These are phyloP conservation scores for Mormyrus iriodes DNA, from an alignment of 2,113 vertebrate genomes.

Conservation along the genomic window DNA sequence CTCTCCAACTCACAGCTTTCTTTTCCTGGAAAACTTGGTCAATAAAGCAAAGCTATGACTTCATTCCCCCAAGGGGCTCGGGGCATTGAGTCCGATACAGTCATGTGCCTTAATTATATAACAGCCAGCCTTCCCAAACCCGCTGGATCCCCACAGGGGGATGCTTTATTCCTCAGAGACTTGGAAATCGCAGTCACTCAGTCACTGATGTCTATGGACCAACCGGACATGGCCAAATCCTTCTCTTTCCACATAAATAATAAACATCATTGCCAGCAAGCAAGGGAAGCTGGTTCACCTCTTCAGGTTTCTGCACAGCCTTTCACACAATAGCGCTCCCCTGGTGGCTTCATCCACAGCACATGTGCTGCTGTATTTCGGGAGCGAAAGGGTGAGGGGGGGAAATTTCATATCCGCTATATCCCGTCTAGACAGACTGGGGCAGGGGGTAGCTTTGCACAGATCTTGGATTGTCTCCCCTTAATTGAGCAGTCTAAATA, in stretches of 20 bases:
- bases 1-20: conserved; percentile 38
- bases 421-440: conserved; percentile 65
- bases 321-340: conserved; percentile 56
- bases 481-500: conserved; percentile 60
- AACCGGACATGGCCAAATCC: conserved; percentile 48
- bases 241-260: conserved; percentile 62
- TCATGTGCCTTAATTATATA: conserved; percentile 45
- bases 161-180: conserved; percentile 3
- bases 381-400: conserved; percentile 25
- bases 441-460: conserved; percentile 34
- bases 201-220: conserved; percentile 43
- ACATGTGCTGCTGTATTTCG: conserved; percentile 61
- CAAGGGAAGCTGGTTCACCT: conserved; percentile 46
- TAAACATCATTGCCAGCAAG: conserved; percentile 50
- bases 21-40: conserved; percentile 45
- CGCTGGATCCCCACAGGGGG: conserved; percentile 35
- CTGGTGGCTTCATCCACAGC: conserved; percentile 66
- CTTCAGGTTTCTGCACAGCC: conserved; percentile 20
- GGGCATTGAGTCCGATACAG: conserved; percentile 41
- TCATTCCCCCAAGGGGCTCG: conserved; percentile 41
- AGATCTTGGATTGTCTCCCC: conserved; percentile 41
- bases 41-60: conserved; percentile 52
- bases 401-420: conserved; percentile 60
- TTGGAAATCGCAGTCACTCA: conserved; percentile 43
- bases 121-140: conserved; percentile 39